Evolutionary conservation across 1,140 invertebrate species (phyloP).

Genomic region (Neotoxoptera formosana): DNA sequence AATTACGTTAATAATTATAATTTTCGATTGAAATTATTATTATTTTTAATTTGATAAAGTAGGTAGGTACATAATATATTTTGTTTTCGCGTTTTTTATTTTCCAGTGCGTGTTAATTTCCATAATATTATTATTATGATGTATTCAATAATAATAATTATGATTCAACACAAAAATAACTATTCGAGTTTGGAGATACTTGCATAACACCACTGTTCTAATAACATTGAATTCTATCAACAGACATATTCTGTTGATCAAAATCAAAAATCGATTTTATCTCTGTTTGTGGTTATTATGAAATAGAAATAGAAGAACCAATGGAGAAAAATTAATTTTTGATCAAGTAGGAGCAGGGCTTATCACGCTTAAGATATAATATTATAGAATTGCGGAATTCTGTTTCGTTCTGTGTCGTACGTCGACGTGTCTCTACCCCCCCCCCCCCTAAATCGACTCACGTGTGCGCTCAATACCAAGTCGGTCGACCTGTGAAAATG

Average conservation of each 20-base stretch:
- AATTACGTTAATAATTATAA: background rate
- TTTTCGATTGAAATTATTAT: background rate
- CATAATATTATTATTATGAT: background rate
- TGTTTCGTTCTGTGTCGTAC: no score
- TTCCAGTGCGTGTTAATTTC: background rate
- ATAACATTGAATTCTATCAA: background rate
- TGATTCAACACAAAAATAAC: background rate
- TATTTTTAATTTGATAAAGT: background rate
- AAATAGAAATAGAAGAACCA: no score
- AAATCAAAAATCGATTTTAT: background rate
- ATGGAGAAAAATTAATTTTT: no score
- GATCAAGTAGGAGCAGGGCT: no score
- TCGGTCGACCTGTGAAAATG: constrained; percentile 75
- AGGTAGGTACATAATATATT: background rate
- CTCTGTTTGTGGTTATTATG: no score
- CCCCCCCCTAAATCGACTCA: constrained; percentile 62
- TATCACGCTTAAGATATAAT: no score
- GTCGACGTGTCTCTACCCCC: no score
- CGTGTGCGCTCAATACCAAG: constrained; percentile 77
- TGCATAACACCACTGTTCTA: background rate
- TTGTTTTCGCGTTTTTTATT: background rate
- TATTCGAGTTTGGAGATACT: background rate
- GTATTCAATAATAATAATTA: no score
- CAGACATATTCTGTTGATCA: no score
- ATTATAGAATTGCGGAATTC: no score